Percentiles rank a stretch among this genome's conserved stretches.
phyloP scores from a whole-genome alignment of 2,113 vertebrate genomes.

The Plestiodon gilberti region DNA sequence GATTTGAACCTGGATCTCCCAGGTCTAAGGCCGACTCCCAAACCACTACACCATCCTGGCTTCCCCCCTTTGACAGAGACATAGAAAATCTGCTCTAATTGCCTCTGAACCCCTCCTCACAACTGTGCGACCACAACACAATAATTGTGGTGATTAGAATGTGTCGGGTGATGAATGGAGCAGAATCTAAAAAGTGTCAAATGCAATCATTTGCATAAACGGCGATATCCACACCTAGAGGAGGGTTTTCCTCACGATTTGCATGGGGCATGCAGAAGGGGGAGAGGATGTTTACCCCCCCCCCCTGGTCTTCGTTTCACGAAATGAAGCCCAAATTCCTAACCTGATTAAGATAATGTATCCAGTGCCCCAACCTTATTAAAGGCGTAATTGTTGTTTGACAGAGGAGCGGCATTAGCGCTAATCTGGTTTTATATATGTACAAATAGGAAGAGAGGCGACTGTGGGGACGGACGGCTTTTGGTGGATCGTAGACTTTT shows the following conservation, averaged over 20 bases:
- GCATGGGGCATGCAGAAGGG: slow-evolving; percentile 66
- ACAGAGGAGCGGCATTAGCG: slow-evolving; percentile 79
- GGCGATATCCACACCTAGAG: slow-evolving; percentile 91
- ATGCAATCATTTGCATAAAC: slow-evolving; percentile 93
- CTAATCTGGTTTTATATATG: slow-evolving; percentile 87
- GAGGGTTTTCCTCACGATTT: slow-evolving; percentile 80
- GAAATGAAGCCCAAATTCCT: slow-evolving; percentile 73
- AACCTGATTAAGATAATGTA: slow-evolving; percentile 89
- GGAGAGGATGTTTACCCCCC: slow-evolving; percentile 88
- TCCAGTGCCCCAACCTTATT: slow-evolving; percentile 86
- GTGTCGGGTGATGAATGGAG: slow-evolving; percentile 86
- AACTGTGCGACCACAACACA: slow-evolving; percentile 45
- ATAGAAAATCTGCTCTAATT: slow-evolving; percentile 83
- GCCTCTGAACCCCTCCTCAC: slow-evolving; percentile 70
- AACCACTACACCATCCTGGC: too few relatives aligned
- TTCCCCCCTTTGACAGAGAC: slow-evolving; percentile 72
- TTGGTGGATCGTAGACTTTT: slow-evolving; percentile 92
- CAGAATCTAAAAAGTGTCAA: slow-evolving; percentile 99
- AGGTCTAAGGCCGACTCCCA: too few relatives aligned
- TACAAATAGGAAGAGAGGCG: slow-evolving; percentile 83
- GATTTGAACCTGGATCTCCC: too few relatives aligned
- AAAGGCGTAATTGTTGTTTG: slow-evolving; percentile 90
- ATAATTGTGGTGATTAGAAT: slow-evolving; percentile 75
- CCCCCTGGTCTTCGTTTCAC: slow-evolving; percentile 81
- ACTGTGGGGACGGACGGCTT: slow-evolving; percentile 85